Evolutionary conservation across 2,113 vertebrate species (phyloP).

Genomic region (Oceanites oceanicus): DNA sequence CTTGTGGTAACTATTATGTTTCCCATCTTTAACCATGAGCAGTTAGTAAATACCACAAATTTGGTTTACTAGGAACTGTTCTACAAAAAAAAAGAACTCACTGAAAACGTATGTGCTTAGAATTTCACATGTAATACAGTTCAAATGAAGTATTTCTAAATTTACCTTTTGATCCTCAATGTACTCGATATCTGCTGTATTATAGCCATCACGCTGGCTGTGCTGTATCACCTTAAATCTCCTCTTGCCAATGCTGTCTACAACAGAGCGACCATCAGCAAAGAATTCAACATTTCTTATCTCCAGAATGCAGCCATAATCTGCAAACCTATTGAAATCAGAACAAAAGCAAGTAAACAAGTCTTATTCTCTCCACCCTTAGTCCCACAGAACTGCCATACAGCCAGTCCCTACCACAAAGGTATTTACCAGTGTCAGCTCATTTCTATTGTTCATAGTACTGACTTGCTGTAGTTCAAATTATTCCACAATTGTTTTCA

Average conservation of each 20-base stretch:
- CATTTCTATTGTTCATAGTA: constrained; percentile 14
- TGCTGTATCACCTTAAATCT: constrained; percentile 81
- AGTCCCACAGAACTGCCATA: background rate
- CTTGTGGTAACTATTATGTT: background rate
- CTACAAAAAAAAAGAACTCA: background rate
- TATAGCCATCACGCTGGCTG: constrained; percentile 81
- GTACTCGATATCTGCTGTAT: constrained; percentile 83
- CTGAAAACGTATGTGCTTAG: background rate
- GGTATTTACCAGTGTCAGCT: constrained; percentile 33
- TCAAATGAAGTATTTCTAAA: background rate
- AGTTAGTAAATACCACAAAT: background rate
- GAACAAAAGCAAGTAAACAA: constrained; percentile 46
- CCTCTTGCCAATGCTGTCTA: constrained; percentile 81
- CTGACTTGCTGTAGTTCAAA: constrained; percentile 17
- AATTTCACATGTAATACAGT: background rate
- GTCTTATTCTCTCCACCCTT: constrained; percentile 27
- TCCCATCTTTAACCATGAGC: background rate
- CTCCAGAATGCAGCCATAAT: constrained; percentile 83
- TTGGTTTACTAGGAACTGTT: background rate
- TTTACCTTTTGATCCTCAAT: constrained; percentile 81
- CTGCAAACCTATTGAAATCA: constrained; percentile 77
- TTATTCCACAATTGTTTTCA: constrained; percentile 44
- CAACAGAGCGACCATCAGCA: constrained; percentile 82
- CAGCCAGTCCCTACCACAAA: constrained; percentile 26
- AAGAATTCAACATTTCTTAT: constrained; percentile 84